Evolutionary conservation across 2,797 vertebrate genomes (phyloP), one percentile per base, ranked within the genome.

Genomic region (Mallotus villosus): DNA sequence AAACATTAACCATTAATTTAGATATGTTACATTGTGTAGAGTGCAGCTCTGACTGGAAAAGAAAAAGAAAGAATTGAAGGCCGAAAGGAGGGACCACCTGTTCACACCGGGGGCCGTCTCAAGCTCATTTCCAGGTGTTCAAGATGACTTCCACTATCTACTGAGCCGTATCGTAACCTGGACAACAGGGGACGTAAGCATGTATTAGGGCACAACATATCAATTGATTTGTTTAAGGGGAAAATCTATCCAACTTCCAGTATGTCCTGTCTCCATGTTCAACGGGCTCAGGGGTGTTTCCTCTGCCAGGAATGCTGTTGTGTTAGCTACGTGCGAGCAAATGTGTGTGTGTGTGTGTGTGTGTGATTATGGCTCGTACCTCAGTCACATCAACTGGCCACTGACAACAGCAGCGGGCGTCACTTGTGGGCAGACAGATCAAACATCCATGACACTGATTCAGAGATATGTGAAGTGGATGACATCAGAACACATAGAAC

Each of bases 201-300:
- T 34, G 32, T 34, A 34, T 34, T 34, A 34, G 32, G 32, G 32
- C 32, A 34, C 32, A 58, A 34, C 32, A 58, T 65, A 34, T 21
- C 32, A 77, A 76, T 69, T 2, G 74, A 72, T 78, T 71, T 25
- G 57, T 65, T 34, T 12, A 55, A 0, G 16, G 9, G 53, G 68
- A 77, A 72, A 62, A 46, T 71, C 64, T 68, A 63, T 32, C 66
- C 32, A 60, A 75, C 80, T 70, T 9, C 3, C 32, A 5, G 32
- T 6, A 53, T 59, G 68, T 37, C 46, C 14, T 27, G 67, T 57
- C 51, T 63, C 58, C 14, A 62, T 34, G 69, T 24, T 68, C 53
- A 34, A 67, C 63, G 49, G 68, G 68, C 87, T 83, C 86, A 82
- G 83, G 84, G 84, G 86, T 75, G 70, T 83, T 78, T 80, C 27